Conservation (phyloP, 2,113 vertebrate species). For the Trematocara nigrifrons region DNA sequence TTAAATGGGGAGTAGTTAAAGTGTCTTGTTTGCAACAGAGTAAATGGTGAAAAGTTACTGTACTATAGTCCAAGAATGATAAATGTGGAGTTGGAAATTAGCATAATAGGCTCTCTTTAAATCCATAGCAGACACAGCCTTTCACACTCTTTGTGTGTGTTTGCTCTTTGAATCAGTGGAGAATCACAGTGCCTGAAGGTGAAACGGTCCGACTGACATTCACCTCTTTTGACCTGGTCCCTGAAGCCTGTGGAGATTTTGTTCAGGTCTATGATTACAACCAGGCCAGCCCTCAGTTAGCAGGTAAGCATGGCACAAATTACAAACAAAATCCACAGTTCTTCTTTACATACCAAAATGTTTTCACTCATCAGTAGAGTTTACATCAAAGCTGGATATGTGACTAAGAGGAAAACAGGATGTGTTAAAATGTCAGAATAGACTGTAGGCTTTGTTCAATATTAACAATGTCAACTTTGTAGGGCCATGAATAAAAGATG, state of each 20-base stretch:
- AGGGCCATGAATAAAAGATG: slow-evolving; percentile 28
- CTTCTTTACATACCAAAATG: neutral
- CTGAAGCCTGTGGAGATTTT: slow-evolving; percentile 68
- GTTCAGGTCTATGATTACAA: slow-evolving; percentile 70
- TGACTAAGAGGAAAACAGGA: neutral
- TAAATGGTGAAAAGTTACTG: neutral
- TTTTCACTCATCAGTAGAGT: neutral
- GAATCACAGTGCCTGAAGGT: slow-evolving; percentile 61
- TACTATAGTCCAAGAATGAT: neutral
- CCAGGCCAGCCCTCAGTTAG: slow-evolving; percentile 1
- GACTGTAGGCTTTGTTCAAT: slow-evolving; percentile 9
- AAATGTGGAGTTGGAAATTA: neutral
- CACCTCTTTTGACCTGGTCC: slow-evolving; percentile 67
- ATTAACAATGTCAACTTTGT: slow-evolving; percentile 7
- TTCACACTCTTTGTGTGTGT: neutral
- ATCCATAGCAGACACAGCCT: neutral
- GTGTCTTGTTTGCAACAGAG: neutral
- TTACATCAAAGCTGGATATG: neutral
- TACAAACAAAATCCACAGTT: neutral
- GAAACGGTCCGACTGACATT: slow-evolving; percentile 66
- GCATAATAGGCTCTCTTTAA: neutral
- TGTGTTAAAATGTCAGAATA: neutral
- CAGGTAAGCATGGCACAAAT: slow-evolving; percentile 41
- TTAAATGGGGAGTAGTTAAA: neutral
- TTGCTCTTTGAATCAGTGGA: slow-evolving; percentile 41